A percentile compares a stretch with the other conserved stretches of the same genome.
These are phyloP conservation scores for Schizaphis graminum DNA, from an alignment of 2,888 invertebrate species.

Conservation along the genomic window DNA sequence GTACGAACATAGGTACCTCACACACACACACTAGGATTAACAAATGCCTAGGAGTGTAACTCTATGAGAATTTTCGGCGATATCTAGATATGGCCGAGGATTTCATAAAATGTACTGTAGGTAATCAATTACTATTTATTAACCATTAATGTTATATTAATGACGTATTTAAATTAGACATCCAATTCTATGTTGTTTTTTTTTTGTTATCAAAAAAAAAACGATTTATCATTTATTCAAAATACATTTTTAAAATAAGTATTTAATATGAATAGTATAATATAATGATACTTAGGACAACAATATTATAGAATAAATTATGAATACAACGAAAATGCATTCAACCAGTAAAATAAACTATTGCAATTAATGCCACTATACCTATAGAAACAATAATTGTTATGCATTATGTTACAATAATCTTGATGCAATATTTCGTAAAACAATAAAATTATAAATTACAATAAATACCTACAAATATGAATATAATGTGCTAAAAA, in stretches of 20 bases:
- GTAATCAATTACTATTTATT: neutral
- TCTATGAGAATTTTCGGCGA: neutral
- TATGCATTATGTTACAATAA: neutral
- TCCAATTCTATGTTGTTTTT: neutral
- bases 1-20: too few relatives aligned
- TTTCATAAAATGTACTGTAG: neutral
- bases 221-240: neutral
- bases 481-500: neutral
- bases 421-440: neutral
- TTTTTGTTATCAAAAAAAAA: neutral
- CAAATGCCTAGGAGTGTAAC: neutral
- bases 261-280: neutral
- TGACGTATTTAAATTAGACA: neutral
- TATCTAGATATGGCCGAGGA: neutral
- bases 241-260: too few relatives aligned
- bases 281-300: neutral
- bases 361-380: neutral
- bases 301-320: neutral
- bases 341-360: neutral
- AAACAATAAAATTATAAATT: neutral
- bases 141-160: neutral
- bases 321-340: neutral
- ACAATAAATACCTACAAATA: neutral
- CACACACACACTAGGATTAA: neutral
- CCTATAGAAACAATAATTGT: neutral